Evolutionary conservation across 2,888 invertebrate species (phyloP).

Genomic region (Melanotus villosus): DNA sequence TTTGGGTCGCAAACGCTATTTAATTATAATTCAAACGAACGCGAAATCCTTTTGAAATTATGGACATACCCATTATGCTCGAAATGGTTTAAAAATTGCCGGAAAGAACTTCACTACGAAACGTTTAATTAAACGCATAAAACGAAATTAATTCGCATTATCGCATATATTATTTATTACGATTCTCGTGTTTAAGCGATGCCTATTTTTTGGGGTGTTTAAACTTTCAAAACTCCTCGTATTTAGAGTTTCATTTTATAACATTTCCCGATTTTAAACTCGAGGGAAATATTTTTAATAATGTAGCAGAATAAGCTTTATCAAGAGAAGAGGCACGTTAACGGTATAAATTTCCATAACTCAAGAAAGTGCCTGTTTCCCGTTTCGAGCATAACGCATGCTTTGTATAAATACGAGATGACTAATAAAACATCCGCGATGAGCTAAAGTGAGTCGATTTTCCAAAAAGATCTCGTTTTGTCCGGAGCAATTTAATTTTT

Average conservation of each 20-base stretch:
- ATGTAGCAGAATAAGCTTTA: slow-evolving; percentile 34
- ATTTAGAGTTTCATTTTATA: slow-evolving; percentile 1
- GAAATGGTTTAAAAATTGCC: slow-evolving; percentile 3
- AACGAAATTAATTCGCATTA: background rate
- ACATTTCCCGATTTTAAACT: slow-evolving; percentile 15
- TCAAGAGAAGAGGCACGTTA: slow-evolving; percentile 36
- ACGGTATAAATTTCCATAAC: slow-evolving; percentile 39
- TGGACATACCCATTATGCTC: background rate
- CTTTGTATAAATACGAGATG: slow-evolving; percentile 29
- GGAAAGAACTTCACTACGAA: background rate
- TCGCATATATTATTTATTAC: background rate
- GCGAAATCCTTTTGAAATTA: slow-evolving; percentile 24
- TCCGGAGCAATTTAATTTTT: slow-evolving; percentile 19
- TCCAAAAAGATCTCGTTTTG: slow-evolving; percentile 11
- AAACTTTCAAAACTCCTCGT: background rate
- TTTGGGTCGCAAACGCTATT: slow-evolving; percentile 24
- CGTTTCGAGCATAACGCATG: slow-evolving; percentile 30
- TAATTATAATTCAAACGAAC: slow-evolving; percentile 25
- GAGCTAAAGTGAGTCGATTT: slow-evolving; percentile 22
- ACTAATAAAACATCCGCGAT: slow-evolving; percentile 30
- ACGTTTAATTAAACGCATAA: slow-evolving; percentile 1
- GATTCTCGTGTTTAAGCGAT: background rate
- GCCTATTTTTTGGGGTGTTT: background rate
- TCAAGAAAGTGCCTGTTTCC: slow-evolving; percentile 33
- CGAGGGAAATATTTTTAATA: slow-evolving; percentile 34